A percentile compares a stretch with the other conserved stretches of the same genome.
Evolutionary conservation across 2,888 invertebrate genomes (phyloP).

Genomic region (Cenopis cana): DNA sequence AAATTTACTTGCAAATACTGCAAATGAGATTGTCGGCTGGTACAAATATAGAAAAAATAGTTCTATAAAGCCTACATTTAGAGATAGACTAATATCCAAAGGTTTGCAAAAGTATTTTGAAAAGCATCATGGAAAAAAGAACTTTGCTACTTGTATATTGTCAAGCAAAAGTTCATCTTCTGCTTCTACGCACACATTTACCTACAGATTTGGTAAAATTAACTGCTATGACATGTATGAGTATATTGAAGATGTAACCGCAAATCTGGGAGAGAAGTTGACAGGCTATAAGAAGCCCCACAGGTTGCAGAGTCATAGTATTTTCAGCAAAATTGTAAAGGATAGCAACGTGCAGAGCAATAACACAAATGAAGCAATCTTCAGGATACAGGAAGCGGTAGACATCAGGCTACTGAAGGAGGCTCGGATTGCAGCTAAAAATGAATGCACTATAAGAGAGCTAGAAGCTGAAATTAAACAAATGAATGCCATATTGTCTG

Average conservation of each 20-base stretch:
- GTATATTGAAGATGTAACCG: constrained; percentile 81
- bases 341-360: constrained; percentile 73
- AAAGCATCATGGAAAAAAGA: constrained; percentile 80
- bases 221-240: constrained; percentile 83
- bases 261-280: constrained; percentile 82
- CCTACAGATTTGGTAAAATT: constrained; percentile 86
- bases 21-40: constrained; percentile 88
- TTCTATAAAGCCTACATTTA: constrained; percentile 83
- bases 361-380: constrained; percentile 73
- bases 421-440: constrained; percentile 73
- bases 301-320: constrained; percentile 66
- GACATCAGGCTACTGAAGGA: constrained; percentile 71
- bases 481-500: constrained; percentile 74
- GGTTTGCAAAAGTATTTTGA: constrained; percentile 85
- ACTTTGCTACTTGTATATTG: constrained; percentile 87
- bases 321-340: constrained; percentile 75
- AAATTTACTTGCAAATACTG: constrained; percentile 79
- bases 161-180: constrained; percentile 80
- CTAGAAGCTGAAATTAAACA: constrained; percentile 78
- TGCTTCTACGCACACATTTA: constrained; percentile 86
- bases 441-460: constrained; percentile 73
- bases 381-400: constrained; percentile 76
- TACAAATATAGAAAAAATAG: constrained; percentile 86
- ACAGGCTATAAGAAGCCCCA: constrained; percentile 76
- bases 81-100: constrained; percentile 87